These are phyloP conservation scores for Theodoxus fluviatilis DNA, from an alignment of 2,888 invertebrate species.

Conservation along the genomic window DNA sequence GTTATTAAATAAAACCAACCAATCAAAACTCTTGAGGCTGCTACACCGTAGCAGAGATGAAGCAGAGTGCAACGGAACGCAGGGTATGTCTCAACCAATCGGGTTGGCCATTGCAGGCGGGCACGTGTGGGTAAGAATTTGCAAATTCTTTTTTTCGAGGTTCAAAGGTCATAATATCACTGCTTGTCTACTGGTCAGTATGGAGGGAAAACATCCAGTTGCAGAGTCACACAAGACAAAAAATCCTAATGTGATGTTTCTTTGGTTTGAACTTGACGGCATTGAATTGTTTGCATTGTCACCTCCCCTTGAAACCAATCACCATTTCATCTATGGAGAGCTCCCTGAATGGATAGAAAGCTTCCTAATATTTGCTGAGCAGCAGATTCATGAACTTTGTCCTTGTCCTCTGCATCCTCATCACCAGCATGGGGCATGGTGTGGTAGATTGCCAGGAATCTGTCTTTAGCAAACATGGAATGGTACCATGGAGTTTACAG, in stretches of 20 bases:
- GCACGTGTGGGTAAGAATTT: no score
- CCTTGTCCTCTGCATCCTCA: background rate
- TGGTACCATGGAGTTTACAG: background rate
- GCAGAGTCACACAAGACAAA: conserved; percentile 13
- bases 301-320: conserved; percentile 14
- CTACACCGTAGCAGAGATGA: no score
- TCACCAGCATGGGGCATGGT: conserved; percentile 9
- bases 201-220: conserved; percentile 10
- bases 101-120: no score
- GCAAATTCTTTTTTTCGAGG: no score
- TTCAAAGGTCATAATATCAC: no score
- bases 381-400: conserved; percentile 7
- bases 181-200: no score
- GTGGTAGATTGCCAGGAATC: background rate
- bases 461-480: background rate
- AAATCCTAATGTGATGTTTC: conserved; percentile 15
- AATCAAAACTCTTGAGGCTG: no score
- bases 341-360: conserved; percentile 1
- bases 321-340: conserved; percentile 16
- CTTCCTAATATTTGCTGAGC: background rate
- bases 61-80: no score
- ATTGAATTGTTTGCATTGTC: conserved; percentile 10
- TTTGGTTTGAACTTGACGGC: background rate
- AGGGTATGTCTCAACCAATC: no score
- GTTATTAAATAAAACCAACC: no score